Base-by-base conservation (phyloP, 2,797 vertebrate species). In the Gephyroberyx darwinii region DNA sequence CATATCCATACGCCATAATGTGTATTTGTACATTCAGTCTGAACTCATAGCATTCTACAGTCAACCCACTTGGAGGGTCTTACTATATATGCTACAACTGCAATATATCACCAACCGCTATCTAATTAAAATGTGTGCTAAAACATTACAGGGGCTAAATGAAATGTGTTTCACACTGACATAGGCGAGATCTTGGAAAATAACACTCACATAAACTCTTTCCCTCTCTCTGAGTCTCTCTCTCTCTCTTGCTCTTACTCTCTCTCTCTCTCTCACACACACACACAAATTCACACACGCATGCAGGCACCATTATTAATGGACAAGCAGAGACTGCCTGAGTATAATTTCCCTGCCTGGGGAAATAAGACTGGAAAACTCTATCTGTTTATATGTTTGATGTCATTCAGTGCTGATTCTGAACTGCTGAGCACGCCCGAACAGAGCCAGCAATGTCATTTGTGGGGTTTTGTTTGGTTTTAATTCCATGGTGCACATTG, bases 1-100 rank as follows among this genome's bases (percentile, higher is more conserved):
- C 84, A 88, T 90, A 86, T 89, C 87, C 82, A 89, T 87, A 86
- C 76, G 59, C 84, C 65, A 50, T 88, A 83, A 90, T 88, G 78
- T 47, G 66, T 65, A 67, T 75, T 85, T 65, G 77, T 74, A 81
- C 81, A 80, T 82, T 77, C 74, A 67, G 67, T 16, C 57, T 2
- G 60, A 78, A 74, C 33, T 45, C 19, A 33, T 30, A 51, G 51
- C 52, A 64, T 39, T 76, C 7, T 52, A n/a, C 74, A 69, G 77
- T 71, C 61, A 74, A 76, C 56, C 73, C 76, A 67, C 73, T 71
- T 53, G 75, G 71, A 86, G 67, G 78, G 80, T 54, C 68, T 85
- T 75, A 73, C 60, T 41, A 59, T 59, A 30, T 79, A 86, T 62
- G 71, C 35, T 70, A 59, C 64, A 74, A 70, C 51, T 74, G 70